These are phyloP conservation scores for Drosophila atripex DNA, from an alignment of 2,888 invertebrate genomes.

Conservation along the genomic window DNA sequence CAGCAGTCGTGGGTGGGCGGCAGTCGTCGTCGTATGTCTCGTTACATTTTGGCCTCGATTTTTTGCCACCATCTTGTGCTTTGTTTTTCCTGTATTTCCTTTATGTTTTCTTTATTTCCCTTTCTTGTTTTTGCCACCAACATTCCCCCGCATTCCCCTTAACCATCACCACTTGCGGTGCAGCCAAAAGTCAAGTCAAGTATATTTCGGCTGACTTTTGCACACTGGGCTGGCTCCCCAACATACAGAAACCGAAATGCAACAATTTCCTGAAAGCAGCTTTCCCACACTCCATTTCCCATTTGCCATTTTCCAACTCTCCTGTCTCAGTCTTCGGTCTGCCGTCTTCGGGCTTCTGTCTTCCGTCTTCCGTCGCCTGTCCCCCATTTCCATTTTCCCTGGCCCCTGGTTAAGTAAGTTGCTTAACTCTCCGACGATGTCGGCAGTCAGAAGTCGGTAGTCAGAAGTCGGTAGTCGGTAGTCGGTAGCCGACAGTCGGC, in stretches of 20 bases:
- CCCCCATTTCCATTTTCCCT: constrained; percentile 14
- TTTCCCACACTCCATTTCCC: constrained; percentile 19
- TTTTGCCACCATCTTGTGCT: constrained; percentile 32
- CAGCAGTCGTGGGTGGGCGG: constrained; percentile 5
- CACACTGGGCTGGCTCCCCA: constrained; percentile 56
- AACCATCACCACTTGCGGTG: constrained; percentile 50
- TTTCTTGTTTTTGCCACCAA: constrained; percentile 28
- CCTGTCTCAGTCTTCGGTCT: background rate
- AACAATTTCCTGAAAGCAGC: constrained; percentile 73
- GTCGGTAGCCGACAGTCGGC: constrained; percentile 50
- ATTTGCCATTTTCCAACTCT: background rate
- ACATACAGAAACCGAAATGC: constrained; percentile 64
- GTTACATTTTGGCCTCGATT: constrained; percentile 74
- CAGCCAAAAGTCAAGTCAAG: constrained; percentile 78
- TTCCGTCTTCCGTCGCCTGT: background rate
- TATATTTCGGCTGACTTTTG: constrained; percentile 75
- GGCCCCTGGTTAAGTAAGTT: constrained; percentile 72
- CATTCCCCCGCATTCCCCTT: constrained; percentile 20
- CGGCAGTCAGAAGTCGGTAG: constrained; percentile 26
- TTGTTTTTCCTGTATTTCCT: constrained; percentile 22
- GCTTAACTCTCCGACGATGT: constrained; percentile 70
- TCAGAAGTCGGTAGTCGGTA: constrained; percentile 50
- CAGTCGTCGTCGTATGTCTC: constrained; percentile 57
- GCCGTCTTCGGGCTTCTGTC: background rate
- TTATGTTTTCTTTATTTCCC: constrained; percentile 15